Evolutionary conservation across 2,113 vertebrate species (phyloP).

Genomic region (Neofelis nebulosa): DNA sequence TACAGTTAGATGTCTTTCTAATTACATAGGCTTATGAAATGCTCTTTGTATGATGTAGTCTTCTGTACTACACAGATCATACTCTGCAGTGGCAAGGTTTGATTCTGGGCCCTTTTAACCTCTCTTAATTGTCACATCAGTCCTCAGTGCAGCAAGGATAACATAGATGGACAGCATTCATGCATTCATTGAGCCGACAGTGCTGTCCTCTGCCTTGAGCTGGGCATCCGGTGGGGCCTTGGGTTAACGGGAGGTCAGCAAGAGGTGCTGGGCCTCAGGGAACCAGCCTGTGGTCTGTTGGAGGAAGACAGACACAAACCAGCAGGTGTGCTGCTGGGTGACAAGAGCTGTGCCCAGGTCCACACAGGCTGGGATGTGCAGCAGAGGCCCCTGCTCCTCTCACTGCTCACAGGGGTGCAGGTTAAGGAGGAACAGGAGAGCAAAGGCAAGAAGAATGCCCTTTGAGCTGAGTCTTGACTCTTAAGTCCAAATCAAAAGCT

Average conservation of each 20-base stretch:
- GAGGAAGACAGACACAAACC: not conserved
- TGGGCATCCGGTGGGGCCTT: not conserved
- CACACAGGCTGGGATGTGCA: not conserved
- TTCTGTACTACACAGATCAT: not conserved
- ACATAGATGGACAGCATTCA: not conserved
- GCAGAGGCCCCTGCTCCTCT: too few relatives aligned
- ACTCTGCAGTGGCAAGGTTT: not conserved
- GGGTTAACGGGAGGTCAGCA: not conserved
- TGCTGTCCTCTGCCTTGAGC: not conserved
- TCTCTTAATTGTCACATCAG: not conserved
- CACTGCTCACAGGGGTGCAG: not conserved
- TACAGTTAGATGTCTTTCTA: conserved; percentile 18
- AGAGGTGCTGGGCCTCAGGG: not conserved
- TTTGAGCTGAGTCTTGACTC: not conserved
- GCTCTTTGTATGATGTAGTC: not conserved
- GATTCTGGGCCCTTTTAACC: not conserved
- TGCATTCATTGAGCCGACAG: not conserved
- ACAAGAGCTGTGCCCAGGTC: not conserved
- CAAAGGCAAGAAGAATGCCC: not conserved
- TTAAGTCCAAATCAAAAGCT: not conserved
- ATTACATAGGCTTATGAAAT: not conserved
- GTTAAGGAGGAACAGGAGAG: not conserved
- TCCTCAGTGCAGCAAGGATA: not conserved
- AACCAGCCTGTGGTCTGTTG: not conserved
- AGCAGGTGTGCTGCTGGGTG: not conserved